Base-by-base conservation (phyloP, 2,113 vertebrate species). In the Callorhinus ursinus region DNA sequence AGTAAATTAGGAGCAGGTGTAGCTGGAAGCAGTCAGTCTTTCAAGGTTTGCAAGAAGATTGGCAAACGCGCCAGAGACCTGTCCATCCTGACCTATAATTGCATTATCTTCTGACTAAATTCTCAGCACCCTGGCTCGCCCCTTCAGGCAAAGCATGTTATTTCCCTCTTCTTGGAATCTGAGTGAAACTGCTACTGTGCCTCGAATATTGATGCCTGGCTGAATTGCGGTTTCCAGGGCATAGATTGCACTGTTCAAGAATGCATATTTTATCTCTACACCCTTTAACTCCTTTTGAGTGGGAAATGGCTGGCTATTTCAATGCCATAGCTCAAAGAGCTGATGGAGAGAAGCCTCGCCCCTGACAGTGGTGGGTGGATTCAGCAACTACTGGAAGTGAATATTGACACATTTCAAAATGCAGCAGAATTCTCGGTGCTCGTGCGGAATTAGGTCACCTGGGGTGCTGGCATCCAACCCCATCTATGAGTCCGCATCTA, bases 1-100 rank as follows among this genome's bases (percentile, higher is more conserved):
- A 93, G 76, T 96, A 93, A 74, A 26, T 96, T 85, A 98, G 80
- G 86, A 97, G 67, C 31, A 65, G 90, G 95, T 85, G 26, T 86
- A 21, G 14, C 46, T 76, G 90, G 88, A 87, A 93, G 63, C n/a
- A 19, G 46, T 76, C 33, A 33, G 1, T 65, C 93, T 95, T 94
- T 95, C 86, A 79, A 84, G 77, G 26, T 97, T 94, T 96, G 33
- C 33, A 89, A 71, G 89, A 98, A 59, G 26, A 61, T 7, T 36
- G n/a, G 5, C 87, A 95, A 97, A 95, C 0, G 0, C 61, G 91
- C 94, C 96, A 95, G 93, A 53, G 42, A 96, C 77, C 57, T 95
- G 24, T 92, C 42, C 71, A 31, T 92, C 76, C 82, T 77, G 39
- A 92, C 93, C 69, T 96, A 59, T 91, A 93, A 92, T 69, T 61